Evolutionary conservation across 2,888 invertebrate species (phyloP).

Genomic region (Gari tellinella): DNA sequence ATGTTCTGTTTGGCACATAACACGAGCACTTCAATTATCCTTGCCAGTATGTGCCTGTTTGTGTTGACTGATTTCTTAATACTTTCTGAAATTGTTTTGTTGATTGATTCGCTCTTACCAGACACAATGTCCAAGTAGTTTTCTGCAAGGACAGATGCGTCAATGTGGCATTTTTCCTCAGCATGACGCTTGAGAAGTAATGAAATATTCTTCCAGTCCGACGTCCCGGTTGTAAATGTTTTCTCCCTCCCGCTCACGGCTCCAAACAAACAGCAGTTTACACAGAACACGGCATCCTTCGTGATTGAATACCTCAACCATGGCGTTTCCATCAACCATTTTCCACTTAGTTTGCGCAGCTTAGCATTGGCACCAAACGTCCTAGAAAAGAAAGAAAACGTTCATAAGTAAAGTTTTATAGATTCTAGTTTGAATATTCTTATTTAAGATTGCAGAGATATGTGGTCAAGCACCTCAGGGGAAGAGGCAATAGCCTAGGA

Average conservation of each 20-base stretch:
- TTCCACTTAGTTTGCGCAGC: conserved; percentile 7
- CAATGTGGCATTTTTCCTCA: conserved; percentile 6
- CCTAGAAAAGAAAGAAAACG: conserved; percentile 8
- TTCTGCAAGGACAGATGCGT: conserved; percentile 8
- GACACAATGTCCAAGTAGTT: conserved; percentile 10
- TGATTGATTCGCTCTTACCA: not conserved
- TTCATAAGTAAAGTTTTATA: not conserved
- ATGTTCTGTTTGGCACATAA: no score
- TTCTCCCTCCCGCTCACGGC: conserved; percentile 8
- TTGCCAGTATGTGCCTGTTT: no score
- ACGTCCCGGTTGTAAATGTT: conserved; percentile 13
- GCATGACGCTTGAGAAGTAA: conserved; percentile 18
- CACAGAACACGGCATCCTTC: conserved; percentile 19
- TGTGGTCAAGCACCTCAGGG: no score
- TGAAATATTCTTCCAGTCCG: conserved; percentile 17
- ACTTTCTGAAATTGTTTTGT: not conserved
- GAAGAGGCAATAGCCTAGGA: no score
- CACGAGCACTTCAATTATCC: no score
- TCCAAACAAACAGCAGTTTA: conserved; percentile 18
- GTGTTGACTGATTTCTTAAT: not conserved
- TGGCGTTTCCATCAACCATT: conserved; percentile 14
- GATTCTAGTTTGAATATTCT: not conserved
- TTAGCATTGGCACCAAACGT: conserved; percentile 5
- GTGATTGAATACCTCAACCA: conserved; percentile 25
- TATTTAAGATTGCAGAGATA: no score